Evolutionary conservation across 2,797 vertebrate species (phyloP), one percentile per base, ranked within the genome.

Genomic region (Hipposideros larvatus): DNA sequence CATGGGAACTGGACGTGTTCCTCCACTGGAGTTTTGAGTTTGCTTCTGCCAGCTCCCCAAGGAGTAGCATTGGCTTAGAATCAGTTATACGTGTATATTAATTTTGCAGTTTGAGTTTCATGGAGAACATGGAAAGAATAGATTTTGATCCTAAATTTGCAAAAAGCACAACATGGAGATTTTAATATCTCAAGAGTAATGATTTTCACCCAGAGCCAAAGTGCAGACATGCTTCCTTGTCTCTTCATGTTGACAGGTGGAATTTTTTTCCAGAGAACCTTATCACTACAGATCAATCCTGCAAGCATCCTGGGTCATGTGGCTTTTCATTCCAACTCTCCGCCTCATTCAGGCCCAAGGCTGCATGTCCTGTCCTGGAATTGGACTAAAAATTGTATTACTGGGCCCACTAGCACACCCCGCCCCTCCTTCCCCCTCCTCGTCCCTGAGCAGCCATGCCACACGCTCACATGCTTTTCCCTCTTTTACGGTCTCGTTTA

Each of bases 121-220:
- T 22, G 34, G 34, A 82, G 18, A 90, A 65, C 28, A 53, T 74
- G 7, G 8, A 71, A 86, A 91, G 15, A 57, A 80, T 68, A 24
- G 14, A 87, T 87, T 87, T 87, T n/a, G 26, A 51, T 75, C n/a
- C 14, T 46, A 65, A 22, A 11, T 74, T 70, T 94, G 16, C 57
- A 73, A 77, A 63, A 83, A 87, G 51, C 14, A 74, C 34, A 84
- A 43, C 79, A 68, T 57, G 83, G 24, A 89, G 28, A 90, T 57
- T 90, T 71, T 68, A 61, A 78, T 63, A 90, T 87, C 59, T 94
- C 57, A 82, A 57, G 14, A n/a, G 19, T 77, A 94, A 10, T 65
- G 11, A 53, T 55, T 95, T 57, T 86, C 37, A 13, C 34, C 34
- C n/a, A 88, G 53, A 59, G 18, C 34, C 37, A 90, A 95, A 51